These are phyloP conservation scores for Bellardia bayeri DNA, from an alignment of 2,888 invertebrate species.

Conservation along the genomic window DNA sequence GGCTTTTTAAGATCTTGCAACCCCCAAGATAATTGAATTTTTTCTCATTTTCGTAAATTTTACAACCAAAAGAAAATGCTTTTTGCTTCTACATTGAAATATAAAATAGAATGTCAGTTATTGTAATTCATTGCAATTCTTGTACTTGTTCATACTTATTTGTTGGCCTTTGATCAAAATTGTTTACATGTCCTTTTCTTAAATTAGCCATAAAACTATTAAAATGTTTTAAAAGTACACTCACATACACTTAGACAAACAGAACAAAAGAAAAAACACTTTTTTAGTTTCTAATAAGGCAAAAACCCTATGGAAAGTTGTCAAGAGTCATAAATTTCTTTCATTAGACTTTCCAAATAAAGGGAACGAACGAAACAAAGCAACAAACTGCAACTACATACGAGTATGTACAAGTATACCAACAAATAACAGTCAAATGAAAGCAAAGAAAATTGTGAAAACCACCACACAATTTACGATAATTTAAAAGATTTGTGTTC, in stretches of 20 bases:
- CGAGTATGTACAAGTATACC: neutral
- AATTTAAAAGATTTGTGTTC: slow-evolving; percentile 73
- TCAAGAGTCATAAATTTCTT: slow-evolving; percentile 70
- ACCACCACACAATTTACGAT: slow-evolving; percentile 72
- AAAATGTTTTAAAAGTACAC: slow-evolving; percentile 66
- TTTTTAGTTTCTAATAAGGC: slow-evolving; percentile 32
- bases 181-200: slow-evolving; percentile 73
- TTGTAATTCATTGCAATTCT: slow-evolving; percentile 64
- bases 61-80: slow-evolving; percentile 7
- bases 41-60: neutral
- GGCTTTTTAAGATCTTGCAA: neutral
- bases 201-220: slow-evolving; percentile 73
- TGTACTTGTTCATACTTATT: slow-evolving; percentile 53
- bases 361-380: slow-evolving; percentile 21
- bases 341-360: slow-evolving; percentile 65
- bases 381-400: slow-evolving; percentile 19
- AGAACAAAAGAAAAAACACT: slow-evolving; percentile 16
- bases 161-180: slow-evolving; percentile 73
- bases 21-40: slow-evolving; percentile 1
- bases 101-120: slow-evolving; percentile 58
- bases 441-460: slow-evolving; percentile 51
- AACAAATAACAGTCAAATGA: slow-evolving; percentile 27
- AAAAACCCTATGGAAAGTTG: slow-evolving; percentile 52
- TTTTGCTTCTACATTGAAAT: slow-evolving; percentile 21
- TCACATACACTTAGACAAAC: slow-evolving; percentile 46